These are phyloP conservation scores for Drosophila suzukii DNA, from an alignment of 1,140 invertebrate species.

Conservation along the genomic window DNA sequence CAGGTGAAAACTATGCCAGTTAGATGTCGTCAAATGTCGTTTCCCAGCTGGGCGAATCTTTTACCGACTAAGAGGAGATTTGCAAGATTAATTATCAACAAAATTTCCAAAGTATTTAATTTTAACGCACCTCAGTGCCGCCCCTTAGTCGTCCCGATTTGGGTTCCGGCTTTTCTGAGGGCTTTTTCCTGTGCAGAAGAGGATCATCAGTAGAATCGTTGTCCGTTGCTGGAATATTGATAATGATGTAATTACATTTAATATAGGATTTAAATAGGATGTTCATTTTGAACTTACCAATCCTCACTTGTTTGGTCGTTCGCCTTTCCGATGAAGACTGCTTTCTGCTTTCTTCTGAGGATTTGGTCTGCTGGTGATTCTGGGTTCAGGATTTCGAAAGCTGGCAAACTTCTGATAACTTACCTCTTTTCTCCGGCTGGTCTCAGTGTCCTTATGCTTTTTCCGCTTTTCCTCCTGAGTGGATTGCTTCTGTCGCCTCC, in stretches of 20 bases:
- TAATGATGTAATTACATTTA: too few relatives aligned
- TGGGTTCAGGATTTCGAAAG: conserved; percentile 9
- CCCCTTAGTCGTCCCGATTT: neutral
- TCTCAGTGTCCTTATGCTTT: neutral
- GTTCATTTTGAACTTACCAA: neutral
- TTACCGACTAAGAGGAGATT: conserved; percentile 1
- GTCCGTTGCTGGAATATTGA: neutral
- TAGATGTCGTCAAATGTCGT: conserved; percentile 49
- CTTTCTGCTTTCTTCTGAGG: conserved; percentile 4
- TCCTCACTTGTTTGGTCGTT: neutral
- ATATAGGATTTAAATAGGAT: too few relatives aligned
- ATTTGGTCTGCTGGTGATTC: neutral
- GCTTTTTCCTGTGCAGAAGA: neutral
- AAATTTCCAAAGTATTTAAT: neutral
- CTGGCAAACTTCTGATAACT: neutral
- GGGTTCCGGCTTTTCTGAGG: neutral
- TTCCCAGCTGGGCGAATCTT: conserved; percentile 50
- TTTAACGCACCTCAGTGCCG: conserved; percentile 11
- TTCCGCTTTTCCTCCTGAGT: neutral
- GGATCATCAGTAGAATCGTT: conserved; percentile 5
- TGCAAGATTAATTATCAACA: neutral
- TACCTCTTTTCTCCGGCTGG: neutral
- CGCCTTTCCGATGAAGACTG: conserved; percentile 2
- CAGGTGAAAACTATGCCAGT: conserved; percentile 7
- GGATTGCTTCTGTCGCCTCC: neutral